These are phyloP conservation scores for Decapterus maruadsi DNA, from an alignment of 2,797 vertebrate genomes.

Conservation along the genomic window DNA sequence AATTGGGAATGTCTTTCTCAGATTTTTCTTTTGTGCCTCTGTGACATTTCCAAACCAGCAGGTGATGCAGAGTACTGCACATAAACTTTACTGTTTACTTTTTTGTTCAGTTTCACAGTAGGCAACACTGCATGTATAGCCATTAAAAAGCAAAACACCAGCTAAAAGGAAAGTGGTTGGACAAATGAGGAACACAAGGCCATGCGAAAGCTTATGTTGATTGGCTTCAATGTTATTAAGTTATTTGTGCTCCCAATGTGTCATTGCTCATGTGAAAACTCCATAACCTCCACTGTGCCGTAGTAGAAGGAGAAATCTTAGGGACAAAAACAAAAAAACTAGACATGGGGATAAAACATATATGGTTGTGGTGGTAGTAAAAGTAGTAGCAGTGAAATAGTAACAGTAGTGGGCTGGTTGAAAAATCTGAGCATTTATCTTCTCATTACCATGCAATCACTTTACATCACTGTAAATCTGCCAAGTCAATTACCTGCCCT, in stretches of 20 bases:
- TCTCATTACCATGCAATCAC: constrained; percentile 25
- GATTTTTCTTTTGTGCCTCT: too few relatives aligned
- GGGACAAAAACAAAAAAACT: neutral
- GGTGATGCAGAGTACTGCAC: neutral
- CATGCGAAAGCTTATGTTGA: neutral
- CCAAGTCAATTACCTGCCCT: constrained; percentile 39
- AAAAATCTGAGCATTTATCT: constrained; percentile 27
- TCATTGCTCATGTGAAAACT: neutral
- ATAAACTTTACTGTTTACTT: neutral
- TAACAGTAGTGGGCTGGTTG: neutral
- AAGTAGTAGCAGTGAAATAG: neutral
- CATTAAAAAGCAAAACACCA: neutral
- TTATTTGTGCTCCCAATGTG: neutral
- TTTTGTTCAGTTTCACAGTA: neutral
- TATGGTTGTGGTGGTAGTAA: neutral
- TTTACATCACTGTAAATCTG: constrained; percentile 47
- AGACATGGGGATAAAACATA: neutral
- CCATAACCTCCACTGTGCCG: neutral
- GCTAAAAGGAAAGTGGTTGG: neutral
- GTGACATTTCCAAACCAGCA: too few relatives aligned
- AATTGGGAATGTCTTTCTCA: too few relatives aligned
- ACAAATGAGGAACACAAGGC: neutral
- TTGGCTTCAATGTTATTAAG: neutral
- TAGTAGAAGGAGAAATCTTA: constrained; percentile 7
- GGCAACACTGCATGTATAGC: too few relatives aligned